These are phyloP conservation scores for Gasteruption jaculator DNA, from an alignment of 2,888 invertebrate genomes.

Conservation along the genomic window DNA sequence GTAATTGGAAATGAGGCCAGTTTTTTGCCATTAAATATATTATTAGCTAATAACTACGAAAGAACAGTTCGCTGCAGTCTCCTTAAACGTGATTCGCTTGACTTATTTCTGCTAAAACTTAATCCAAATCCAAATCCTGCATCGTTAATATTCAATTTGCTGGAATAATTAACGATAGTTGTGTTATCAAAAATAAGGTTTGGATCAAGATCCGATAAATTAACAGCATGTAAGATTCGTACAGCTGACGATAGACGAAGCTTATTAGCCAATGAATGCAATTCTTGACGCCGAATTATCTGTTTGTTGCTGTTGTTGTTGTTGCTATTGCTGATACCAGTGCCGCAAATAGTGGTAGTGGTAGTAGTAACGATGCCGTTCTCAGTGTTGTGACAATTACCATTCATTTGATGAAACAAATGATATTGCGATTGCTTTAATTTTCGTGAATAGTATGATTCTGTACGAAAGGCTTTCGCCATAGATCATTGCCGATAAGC, in stretches of 20 bases:
- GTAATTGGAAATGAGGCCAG: too few relatives aligned
- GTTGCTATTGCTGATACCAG: slow-evolving; percentile 22
- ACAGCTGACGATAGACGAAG: slow-evolving; percentile 37
- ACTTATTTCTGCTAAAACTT: slow-evolving; percentile 29
- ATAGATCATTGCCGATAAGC: slow-evolving; percentile 47
- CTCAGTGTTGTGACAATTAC: slow-evolving; percentile 22
- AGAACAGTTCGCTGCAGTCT: slow-evolving; percentile 39
- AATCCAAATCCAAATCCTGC: slow-evolving; percentile 28
- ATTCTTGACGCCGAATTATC: slow-evolving; percentile 34
- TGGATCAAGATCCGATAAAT: slow-evolving; percentile 25
- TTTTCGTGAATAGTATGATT: slow-evolving; percentile 36
- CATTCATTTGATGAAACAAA: slow-evolving; percentile 20
- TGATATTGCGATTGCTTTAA: slow-evolving; percentile 33
- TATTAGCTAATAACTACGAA: slow-evolving; percentile 33
- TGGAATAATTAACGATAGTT: neutral
- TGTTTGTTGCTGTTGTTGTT: slow-evolving; percentile 24
- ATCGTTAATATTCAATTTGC: slow-evolving; percentile 18
- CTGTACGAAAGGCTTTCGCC: slow-evolving; percentile 34
- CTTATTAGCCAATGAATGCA: slow-evolving; percentile 38
- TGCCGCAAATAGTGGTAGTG: slow-evolving; percentile 26
- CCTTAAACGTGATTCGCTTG: slow-evolving; percentile 35
- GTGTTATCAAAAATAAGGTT: slow-evolving; percentile 13
- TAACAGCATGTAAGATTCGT: slow-evolving; percentile 32
- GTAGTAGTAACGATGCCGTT: slow-evolving; percentile 12
- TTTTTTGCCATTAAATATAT: slow-evolving; percentile 12